Evolutionary conservation across 1,140 invertebrate species (phyloP), one percentile per base, ranked within the genome.

Genomic region (Hydropsyche tenuis): DNA sequence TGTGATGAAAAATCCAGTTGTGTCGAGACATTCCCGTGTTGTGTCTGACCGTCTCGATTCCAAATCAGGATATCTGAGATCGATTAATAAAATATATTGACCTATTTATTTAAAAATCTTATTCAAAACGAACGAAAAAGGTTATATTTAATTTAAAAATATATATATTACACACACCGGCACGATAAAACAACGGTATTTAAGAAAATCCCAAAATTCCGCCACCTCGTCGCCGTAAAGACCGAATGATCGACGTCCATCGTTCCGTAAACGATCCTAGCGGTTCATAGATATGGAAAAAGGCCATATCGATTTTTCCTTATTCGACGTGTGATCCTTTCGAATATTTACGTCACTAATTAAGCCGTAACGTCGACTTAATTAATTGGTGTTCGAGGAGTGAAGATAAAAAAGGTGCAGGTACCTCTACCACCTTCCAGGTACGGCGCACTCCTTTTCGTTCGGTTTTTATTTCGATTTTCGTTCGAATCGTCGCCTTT

Each of bases 361-460:
- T 74, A 77, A 77, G 75, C 69, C 53, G 65, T 77, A 77, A 74
- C 69, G 75, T 45, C 63, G 27, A 42, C 73, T 69, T 72, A 76
- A 77, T 77, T 77, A 77, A 77, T 77, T 77, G 75, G 75, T 72
- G 43, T 23, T 72, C 64, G 69, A 72, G 65, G 62, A 72, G 45
- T 46, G 43, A 66, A 64, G 75, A 76, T 76, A 76, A 72, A 65
- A 72, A 76, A 65, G 63, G 62, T 42, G 12, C 23, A 48, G 11
- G 51, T 11, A 45, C 64, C 71, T 22, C 46, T 18, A 42, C 22
- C 69, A 45, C 30, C 42, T 22, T 45, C 14, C 62, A 51, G 37
- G 43, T 46, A 46, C 30, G 60, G 30, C 18, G 43, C 30, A 37
- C 30, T 37, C 30, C 30, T 37, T 37, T 37, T 37, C 45, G 1